Evolutionary conservation across 2,888 invertebrate species (phyloP).

Genomic region (Danaus chrysippus): DNA sequence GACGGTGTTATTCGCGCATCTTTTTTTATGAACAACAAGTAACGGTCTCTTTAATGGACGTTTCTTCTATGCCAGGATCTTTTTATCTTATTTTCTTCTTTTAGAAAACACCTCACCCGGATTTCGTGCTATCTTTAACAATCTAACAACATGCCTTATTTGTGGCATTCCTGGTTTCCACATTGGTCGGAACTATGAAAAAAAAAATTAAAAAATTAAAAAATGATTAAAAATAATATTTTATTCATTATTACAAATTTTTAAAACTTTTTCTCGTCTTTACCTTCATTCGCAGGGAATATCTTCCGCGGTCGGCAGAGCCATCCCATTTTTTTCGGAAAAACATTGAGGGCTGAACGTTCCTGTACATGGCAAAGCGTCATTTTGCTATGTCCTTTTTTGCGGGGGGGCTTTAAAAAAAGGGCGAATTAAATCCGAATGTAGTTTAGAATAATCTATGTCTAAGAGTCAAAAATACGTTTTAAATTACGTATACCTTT

Average conservation of each 20-base stretch:
- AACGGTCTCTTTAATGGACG: conserved; percentile 61
- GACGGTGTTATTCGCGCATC: conserved; percentile 41
- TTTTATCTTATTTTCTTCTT: conserved; percentile 59
- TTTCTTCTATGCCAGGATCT: conserved; percentile 45
- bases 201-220: conserved; percentile 43
- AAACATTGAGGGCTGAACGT: conserved; percentile 52
- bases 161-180: conserved; percentile 71
- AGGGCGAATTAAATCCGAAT: conserved; percentile 11
- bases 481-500: conserved; percentile 76
- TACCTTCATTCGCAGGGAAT: conserved; percentile 69
- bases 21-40: conserved; percentile 56
- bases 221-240: conserved; percentile 20
- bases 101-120: conserved; percentile 55
- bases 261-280: not conserved
- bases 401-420: conserved; percentile 58
- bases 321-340: conserved; percentile 74
- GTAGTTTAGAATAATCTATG: conserved; percentile 12
- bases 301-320: conserved; percentile 67
- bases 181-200: conserved; percentile 62
- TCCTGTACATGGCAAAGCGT: conserved; percentile 55
- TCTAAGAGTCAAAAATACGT: conserved; percentile 44
- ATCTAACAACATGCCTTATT: conserved; percentile 60
- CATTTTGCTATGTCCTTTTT: conserved; percentile 69
- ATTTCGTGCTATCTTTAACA: conserved; percentile 60
- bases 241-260: not conserved